These are phyloP conservation scores for Huso huso DNA, from an alignment of 2,797 vertebrate species.

Conservation along the genomic window DNA sequence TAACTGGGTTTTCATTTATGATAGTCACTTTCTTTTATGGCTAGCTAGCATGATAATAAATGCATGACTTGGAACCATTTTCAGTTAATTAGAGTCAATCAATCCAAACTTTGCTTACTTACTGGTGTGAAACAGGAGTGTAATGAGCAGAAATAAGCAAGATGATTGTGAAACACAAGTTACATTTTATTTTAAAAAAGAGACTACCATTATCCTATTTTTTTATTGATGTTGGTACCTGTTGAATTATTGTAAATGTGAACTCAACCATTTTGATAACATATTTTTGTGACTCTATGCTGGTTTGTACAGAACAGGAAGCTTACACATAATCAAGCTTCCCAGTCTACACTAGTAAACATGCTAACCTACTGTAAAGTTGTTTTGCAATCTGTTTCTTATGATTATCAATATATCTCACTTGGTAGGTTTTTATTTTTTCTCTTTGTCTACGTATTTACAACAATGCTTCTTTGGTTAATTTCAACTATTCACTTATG, in stretches of 20 bases:
- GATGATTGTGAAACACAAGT: constrained; percentile 99
- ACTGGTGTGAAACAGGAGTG: constrained; percentile 99
- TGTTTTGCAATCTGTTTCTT: too few species aligned
- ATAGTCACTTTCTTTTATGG: constrained; percentile 87
- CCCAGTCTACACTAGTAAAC: too few species aligned
- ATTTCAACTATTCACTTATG: too few species aligned
- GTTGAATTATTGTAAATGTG: constrained; percentile 68
- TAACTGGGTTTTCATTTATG: constrained; percentile 79
- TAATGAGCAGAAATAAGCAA: constrained; percentile 99
- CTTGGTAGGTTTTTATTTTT: too few species aligned
- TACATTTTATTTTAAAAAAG: constrained; percentile 64
- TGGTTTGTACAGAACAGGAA: too few species aligned
- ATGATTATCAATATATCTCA: too few species aligned
- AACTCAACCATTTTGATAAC: constrained; percentile 18
- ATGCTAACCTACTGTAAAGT: too few species aligned
- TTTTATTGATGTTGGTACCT: constrained; percentile 63
- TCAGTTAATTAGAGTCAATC: constrained; percentile 99
- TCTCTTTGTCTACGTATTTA: too few species aligned
- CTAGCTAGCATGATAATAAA: constrained; percentile 99
- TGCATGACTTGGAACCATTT: constrained; percentile 98
- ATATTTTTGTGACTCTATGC: too few species aligned
- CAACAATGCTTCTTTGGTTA: too few species aligned
- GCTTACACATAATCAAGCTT: too few species aligned
- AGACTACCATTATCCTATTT: constrained; percentile 62
- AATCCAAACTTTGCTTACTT: constrained; percentile 99